phyloP scores from a whole-genome alignment of 92 coral and sea anemone genomes.

The Ricordea florida region DNA sequence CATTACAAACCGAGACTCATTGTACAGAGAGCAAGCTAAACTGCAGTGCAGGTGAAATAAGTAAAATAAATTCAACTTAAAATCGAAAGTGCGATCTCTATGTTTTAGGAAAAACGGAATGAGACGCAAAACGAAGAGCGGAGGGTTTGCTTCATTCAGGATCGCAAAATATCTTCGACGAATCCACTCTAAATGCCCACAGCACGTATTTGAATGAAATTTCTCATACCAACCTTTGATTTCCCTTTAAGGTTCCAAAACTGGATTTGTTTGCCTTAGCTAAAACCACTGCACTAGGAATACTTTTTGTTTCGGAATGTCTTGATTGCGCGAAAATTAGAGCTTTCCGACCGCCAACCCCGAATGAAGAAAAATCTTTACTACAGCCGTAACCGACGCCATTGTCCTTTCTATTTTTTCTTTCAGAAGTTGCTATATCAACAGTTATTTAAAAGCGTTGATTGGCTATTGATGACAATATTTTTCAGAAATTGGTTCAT shows the following conservation, averaged over 20 bases:
- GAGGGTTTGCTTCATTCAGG: too few relatives aligned
- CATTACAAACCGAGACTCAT: background rate
- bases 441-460: constrained; percentile 60
- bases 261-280: background rate
- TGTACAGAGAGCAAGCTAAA: constrained; percentile 1
- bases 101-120: too few relatives aligned
- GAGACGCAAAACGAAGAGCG: too few relatives aligned
- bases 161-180: background rate
- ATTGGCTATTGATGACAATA: constrained; percentile 78
- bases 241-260: background rate
- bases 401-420: constrained; percentile 83
- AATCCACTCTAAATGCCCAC: background rate
- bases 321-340: background rate
- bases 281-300: too few relatives aligned
- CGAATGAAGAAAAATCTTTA: constrained; percentile 63
- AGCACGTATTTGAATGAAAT: constrained; percentile 27
- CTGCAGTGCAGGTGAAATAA: background rate
- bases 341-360: background rate
- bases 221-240: constrained; percentile 23
- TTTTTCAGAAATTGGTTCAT: constrained; percentile 67
- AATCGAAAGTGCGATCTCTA: background rate
- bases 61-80: too few relatives aligned
- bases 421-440: constrained; percentile 95
- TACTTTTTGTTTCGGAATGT: too few relatives aligned
- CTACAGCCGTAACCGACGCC: constrained; percentile 87